phyloP scores from a whole-genome alignment of 1,140 invertebrate species.

The Drosophila azteca region DNA sequence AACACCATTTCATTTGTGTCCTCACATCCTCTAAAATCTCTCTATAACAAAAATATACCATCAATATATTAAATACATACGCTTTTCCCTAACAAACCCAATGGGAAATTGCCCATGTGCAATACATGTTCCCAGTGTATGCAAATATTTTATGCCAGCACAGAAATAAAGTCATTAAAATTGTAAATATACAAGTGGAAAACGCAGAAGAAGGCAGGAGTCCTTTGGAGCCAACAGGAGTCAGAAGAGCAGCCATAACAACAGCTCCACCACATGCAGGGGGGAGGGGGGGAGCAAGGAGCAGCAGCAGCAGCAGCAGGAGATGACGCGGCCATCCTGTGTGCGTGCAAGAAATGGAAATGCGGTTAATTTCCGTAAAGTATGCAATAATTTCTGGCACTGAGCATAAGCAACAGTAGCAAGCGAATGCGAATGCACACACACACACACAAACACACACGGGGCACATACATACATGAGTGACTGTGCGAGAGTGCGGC shows the following conservation, averaged over 20 bases:
- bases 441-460: slow-evolving; percentile 9
- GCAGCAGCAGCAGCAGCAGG: slow-evolving; percentile 16
- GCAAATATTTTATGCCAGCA: slow-evolving; percentile 56
- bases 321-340: slow-evolving; percentile 61
- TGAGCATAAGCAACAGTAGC: slow-evolving; percentile 62
- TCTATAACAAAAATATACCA: too few species aligned
- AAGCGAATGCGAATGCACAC: slow-evolving; percentile 14
- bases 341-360: slow-evolving; percentile 82
- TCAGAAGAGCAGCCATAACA: too few species aligned
- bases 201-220: slow-evolving; percentile 10
- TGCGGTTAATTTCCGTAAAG: slow-evolving; percentile 83
- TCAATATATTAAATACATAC: too few species aligned
- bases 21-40: too few species aligned
- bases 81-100: background rate
- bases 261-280: slow-evolving; percentile 7
- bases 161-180: slow-evolving; percentile 81
- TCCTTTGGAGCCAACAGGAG: too few species aligned
- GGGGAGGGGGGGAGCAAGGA: background rate
- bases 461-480: slow-evolving; percentile 12
- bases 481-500: slow-evolving; percentile 36
- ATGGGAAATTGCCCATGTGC: background rate
- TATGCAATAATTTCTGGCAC: slow-evolving; percentile 82
- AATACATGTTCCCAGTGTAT: slow-evolving; percentile 30
- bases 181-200: slow-evolving; percentile 57
- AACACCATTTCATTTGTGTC: too few species aligned